Evolutionary conservation across 2,888 invertebrate genomes (phyloP).

Genomic region (Polia nebulosa): DNA sequence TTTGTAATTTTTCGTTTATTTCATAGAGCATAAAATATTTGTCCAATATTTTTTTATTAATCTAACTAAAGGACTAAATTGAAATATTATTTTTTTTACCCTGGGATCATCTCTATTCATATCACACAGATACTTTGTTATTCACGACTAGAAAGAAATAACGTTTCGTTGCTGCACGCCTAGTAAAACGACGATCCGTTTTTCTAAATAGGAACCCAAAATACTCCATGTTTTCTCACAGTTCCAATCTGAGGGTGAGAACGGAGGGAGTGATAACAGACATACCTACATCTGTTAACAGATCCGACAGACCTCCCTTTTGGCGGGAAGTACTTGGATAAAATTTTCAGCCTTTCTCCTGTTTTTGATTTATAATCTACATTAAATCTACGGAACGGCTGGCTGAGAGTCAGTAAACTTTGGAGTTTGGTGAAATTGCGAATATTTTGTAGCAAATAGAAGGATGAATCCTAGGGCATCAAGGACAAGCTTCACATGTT

Average conservation of each 20-base stretch:
- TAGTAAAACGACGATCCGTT: neutral
- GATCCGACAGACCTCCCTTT: conserved; percentile 38
- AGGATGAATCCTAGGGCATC: too few species aligned
- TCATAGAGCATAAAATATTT: too few species aligned
- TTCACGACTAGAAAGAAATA: too few species aligned
- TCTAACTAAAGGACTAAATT: too few species aligned
- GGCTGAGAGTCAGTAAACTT: conserved; percentile 41
- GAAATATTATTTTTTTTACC: too few species aligned
- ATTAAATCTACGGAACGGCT: conserved; percentile 69
- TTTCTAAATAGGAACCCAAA: neutral
- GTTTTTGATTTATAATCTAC: conserved; percentile 75
- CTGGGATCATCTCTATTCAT: too few species aligned
- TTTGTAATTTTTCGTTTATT: too few species aligned
- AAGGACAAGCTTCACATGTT: too few species aligned
- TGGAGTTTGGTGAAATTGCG: conserved; percentile 17
- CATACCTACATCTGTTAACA: conserved; percentile 58
- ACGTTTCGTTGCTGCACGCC: neutral
- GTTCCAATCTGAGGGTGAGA: conserved; percentile 3
- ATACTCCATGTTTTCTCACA: neutral
- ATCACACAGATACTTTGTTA: too few species aligned
- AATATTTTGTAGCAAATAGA: too few species aligned
- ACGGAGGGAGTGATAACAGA: conserved; percentile 36
- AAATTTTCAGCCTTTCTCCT: conserved; percentile 66
- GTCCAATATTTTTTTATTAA: too few species aligned
- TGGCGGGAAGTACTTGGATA: conserved; percentile 52